Base-by-base conservation (phyloP, 2,113 vertebrate genomes). In the Crotophaga sulcirostris region DNA sequence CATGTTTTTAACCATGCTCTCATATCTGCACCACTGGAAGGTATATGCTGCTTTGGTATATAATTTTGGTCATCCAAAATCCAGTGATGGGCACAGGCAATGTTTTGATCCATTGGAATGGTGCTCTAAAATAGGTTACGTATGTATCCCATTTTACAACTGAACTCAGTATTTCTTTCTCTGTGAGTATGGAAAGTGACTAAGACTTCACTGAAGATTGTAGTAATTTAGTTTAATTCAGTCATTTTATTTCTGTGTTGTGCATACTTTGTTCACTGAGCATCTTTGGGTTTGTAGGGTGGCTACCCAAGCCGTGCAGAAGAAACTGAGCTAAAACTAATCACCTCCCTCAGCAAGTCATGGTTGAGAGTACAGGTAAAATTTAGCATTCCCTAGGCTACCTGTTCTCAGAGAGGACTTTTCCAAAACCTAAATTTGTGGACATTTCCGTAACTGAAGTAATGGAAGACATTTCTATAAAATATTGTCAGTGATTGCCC, bases 11-110 rank as follows among this genome's bases (percentile, higher is more conserved):
- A 93, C 84, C 96, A 93, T 89, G 90, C 90, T 97, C 90, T 90
- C 93, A 94, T 84, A 89, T 96, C 55, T 44, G 52, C 93, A 70
- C 49, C 78, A 79, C 81, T 67, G 75, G 52, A 64, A 89, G 55
- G 56, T 87, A 83, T 51, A 70, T 42, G 82, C 69, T 95, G 8
- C 44, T 4, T 78, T 2, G 13, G 23, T 93, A 51, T 93, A 89
- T 93, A 51, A 92, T 95, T 97, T 92, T 89, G 91, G 86, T 95
- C 92, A 96, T 96, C 88, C 93, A 93, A 93, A 95, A 93, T 95
- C 94, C 92, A 90, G 90, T 93, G 94, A 74, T 86, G 90, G 88
- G 54, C 17, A 33, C 31, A 58, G 56, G 79, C 93, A 68, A 80
- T 90, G 85, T 93, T 96, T 86, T 52, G 45, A 81, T 95, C 85